phyloP scores from a whole-genome alignment of 2,888 invertebrate genomes.

The Pimpla rufipes region DNA sequence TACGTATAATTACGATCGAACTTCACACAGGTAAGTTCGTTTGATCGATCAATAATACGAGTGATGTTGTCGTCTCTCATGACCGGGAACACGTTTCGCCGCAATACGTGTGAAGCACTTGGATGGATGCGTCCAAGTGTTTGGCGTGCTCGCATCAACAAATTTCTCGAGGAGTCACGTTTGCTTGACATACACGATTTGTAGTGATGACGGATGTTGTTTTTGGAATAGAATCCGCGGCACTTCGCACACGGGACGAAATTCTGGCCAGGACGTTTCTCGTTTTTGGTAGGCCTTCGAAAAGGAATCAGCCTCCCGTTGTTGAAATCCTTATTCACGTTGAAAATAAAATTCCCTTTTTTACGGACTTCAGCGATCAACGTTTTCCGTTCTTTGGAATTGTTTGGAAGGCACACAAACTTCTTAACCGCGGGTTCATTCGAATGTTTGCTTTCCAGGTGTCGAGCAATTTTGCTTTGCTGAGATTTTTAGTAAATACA shows the following conservation, averaged over 20 bases:
- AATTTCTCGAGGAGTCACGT: background rate
- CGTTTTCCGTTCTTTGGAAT: conserved; percentile 30
- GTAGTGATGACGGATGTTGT: conserved; percentile 66
- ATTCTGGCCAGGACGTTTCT: conserved; percentile 53
- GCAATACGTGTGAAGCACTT: background rate
- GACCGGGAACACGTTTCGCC: conserved; percentile 65
- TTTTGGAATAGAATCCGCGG: conserved; percentile 68
- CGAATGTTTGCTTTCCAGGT: conserved; percentile 42
- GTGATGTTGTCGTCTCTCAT: conserved; percentile 70
- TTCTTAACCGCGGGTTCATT: conserved; percentile 53
- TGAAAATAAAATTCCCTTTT: conserved; percentile 70
- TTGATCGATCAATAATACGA: too few species aligned
- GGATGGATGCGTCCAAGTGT: background rate
- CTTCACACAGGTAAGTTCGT: too few species aligned
- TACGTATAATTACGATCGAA: too few species aligned
- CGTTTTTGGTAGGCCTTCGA: conserved; percentile 63
- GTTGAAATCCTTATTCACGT: conserved; percentile 66
- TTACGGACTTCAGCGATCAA: conserved; percentile 66
- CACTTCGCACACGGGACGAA: conserved; percentile 68
- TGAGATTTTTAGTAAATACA: conserved; percentile 57
- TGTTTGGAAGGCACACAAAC: conserved; percentile 55
- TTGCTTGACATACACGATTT: background rate
- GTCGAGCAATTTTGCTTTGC: conserved; percentile 62
- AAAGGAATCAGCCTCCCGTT: conserved; percentile 69
- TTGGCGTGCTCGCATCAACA: background rate